Percentiles rank a stretch among this genome's conserved stretches.
Conservation (phyloP, 2,797 vertebrate genomes). For the Manis javanica region DNA sequence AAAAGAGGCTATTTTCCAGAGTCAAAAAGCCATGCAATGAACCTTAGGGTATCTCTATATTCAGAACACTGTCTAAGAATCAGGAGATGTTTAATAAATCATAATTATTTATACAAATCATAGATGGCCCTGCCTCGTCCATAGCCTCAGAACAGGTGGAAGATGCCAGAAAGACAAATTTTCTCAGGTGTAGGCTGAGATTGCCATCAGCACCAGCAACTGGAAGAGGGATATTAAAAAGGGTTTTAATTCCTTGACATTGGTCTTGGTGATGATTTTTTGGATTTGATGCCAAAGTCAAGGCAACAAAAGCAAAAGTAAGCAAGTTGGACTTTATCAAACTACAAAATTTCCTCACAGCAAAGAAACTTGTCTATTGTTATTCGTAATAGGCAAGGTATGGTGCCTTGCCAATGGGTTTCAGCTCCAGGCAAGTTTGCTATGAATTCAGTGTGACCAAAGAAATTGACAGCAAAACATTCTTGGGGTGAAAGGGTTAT, state of each 20-base stretch:
- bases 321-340: neutral
- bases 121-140: neutral
- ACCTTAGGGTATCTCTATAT: neutral
- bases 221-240: neutral
- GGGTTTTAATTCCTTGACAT: neutral
- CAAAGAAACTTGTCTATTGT: neutral
- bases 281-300: neutral
- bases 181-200: neutral
- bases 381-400: neutral
- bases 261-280: neutral
- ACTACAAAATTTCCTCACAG: neutral
- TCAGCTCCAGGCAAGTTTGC: too few species aligned
- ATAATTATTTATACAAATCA: neutral
- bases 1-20: neutral
- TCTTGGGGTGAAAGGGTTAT: too few species aligned
- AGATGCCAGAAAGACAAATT: neutral
- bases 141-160: neutral
- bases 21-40: neutral
- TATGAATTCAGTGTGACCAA: too few species aligned
- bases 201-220: neutral
- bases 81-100: constrained; percentile 11
- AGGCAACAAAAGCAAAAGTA: constrained; percentile 6
- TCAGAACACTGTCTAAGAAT: neutral
- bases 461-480: too few species aligned
- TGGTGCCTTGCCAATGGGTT: too few species aligned